Conservation (phyloP, 2,113 vertebrate genomes). For the Zapus hudsonius region DNA sequence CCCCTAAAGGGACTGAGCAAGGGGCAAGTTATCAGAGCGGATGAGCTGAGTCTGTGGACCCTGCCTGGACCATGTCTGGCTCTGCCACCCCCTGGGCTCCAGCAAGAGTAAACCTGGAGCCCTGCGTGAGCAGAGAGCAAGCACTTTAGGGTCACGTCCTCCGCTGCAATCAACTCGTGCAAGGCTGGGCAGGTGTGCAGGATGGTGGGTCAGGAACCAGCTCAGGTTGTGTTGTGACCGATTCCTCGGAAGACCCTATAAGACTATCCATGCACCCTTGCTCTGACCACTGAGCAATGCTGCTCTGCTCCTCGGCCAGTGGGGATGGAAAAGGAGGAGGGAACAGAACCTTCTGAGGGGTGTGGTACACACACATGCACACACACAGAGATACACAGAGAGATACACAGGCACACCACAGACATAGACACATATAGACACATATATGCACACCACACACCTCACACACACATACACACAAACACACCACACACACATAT, state of each 20-base stretch:
- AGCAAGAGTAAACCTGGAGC: background rate
- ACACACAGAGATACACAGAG: too few species aligned
- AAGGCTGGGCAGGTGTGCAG: background rate
- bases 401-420: too few species aligned
- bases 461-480: too few species aligned
- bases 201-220: background rate
- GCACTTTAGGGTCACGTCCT: background rate
- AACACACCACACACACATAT: too few species aligned
- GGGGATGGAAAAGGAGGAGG: background rate
- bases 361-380: background rate
- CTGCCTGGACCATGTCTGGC: background rate
- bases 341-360: background rate
- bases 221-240: too few species aligned
- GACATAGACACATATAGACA: too few species aligned
- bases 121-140: background rate
- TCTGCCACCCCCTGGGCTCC: background rate
- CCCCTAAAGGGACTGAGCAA: background rate
- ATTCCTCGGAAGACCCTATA: too few species aligned
- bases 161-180: background rate
- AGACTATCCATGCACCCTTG: too few species aligned
- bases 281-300: background rate
- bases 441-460: too few species aligned
- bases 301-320: background rate
- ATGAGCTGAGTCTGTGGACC: background rate
- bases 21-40: background rate